A percentile compares a stretch with the other conserved stretches of the same genome.
Evolutionary conservation across 1,140 invertebrate genomes (phyloP).

Genomic region (Orchestia grillus): DNA sequence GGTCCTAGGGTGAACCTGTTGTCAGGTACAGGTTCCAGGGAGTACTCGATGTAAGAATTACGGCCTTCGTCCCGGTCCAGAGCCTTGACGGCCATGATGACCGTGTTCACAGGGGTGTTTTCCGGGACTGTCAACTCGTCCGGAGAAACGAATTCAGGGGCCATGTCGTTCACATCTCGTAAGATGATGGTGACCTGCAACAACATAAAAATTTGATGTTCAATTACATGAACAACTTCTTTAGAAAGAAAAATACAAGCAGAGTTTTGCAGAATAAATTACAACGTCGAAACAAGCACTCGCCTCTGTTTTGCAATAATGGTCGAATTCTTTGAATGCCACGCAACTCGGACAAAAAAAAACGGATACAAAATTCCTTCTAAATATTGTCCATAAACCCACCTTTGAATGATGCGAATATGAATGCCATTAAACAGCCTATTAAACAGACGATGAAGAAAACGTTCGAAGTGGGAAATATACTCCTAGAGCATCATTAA

Average conservation of each 20-base stretch:
- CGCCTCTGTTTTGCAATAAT: background rate
- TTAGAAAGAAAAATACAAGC: background rate
- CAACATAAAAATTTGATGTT: background rate
- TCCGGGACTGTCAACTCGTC: slow-evolving; percentile 82
- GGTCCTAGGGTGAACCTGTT: slow-evolving; percentile 86
- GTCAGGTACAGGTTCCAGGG: slow-evolving; percentile 74
- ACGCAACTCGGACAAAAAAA: background rate
- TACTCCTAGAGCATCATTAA: no score
- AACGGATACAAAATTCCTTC: background rate
- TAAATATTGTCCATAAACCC: no score
- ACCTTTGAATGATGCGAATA: background rate
- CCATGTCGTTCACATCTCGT: slow-evolving; percentile 94
- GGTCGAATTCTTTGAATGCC: background rate
- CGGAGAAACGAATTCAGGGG: slow-evolving; percentile 88
- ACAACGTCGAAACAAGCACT: background rate
- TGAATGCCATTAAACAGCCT: background rate
- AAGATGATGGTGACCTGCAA: slow-evolving; percentile 86
- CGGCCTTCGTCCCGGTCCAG: slow-evolving; percentile 92
- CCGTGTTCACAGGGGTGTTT: slow-evolving; percentile 89
- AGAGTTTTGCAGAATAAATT: background rate
- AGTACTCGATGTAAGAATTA: slow-evolving; percentile 94
- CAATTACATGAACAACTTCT: slow-evolving; percentile 9
- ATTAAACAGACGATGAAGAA: background rate
- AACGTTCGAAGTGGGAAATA: no score
- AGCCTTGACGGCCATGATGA: slow-evolving; percentile 91